phyloP scores from a whole-genome alignment of 1,140 invertebrate genomes.

The Gonatopus flavifemur region DNA sequence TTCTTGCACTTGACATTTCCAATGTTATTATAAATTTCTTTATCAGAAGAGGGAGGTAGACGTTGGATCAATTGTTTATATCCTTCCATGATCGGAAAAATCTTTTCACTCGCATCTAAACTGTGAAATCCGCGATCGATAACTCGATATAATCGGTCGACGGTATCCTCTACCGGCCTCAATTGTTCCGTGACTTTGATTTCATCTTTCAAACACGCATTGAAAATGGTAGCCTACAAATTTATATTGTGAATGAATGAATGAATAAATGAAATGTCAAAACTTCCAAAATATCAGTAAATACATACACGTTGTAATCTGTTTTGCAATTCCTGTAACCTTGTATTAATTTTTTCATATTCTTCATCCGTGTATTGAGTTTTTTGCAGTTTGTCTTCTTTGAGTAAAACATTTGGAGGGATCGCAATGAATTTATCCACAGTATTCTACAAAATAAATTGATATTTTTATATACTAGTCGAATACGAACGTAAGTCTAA shows the following conservation, averaged over 20 bases:
- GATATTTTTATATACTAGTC: neutral
- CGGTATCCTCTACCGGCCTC: slow-evolving; percentile 16
- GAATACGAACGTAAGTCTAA: neutral
- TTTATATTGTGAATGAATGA: neutral
- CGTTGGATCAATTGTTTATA: slow-evolving; percentile 21
- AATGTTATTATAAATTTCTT: slow-evolving; percentile 26
- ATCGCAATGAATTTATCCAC: slow-evolving; percentile 37
- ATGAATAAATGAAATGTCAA: neutral
- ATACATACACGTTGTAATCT: slow-evolving; percentile 35
- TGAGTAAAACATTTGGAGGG: slow-evolving; percentile 38
- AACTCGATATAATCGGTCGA: slow-evolving; percentile 19
- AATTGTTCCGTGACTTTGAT: slow-evolving; percentile 27
- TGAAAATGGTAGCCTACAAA: slow-evolving; percentile 37
- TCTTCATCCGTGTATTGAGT: slow-evolving; percentile 38
- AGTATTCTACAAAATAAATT: slow-evolving; percentile 25
- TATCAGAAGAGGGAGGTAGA: slow-evolving; percentile 12
- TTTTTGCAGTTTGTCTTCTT: slow-evolving; percentile 41
- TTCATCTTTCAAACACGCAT: slow-evolving; percentile 38
- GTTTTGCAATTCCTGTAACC: slow-evolving; percentile 34
- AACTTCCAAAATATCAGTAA: neutral
- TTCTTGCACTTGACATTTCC: slow-evolving; percentile 18
- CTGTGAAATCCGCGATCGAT: slow-evolving; percentile 21
- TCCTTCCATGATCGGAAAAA: slow-evolving; percentile 16
- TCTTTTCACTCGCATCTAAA: slow-evolving; percentile 10
- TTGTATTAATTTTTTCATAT: slow-evolving; percentile 21